phyloP scores from a whole-genome alignment of 2,113 vertebrate species.

The Suncus etruscus region DNA sequence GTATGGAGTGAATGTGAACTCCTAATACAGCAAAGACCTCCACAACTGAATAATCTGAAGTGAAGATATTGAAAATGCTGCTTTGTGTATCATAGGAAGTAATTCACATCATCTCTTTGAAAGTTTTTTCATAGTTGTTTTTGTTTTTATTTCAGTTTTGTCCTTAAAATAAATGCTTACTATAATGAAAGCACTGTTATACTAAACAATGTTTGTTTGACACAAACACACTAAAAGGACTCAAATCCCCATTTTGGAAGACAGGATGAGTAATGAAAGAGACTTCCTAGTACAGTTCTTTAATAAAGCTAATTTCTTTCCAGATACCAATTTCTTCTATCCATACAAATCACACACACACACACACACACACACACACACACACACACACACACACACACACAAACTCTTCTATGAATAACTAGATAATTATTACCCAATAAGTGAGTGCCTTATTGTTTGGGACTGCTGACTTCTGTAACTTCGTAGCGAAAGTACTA shows the following conservation, averaged over 20 bases:
- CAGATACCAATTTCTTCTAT: neutral
- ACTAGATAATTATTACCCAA: constrained; percentile 70
- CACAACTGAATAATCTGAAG: neutral
- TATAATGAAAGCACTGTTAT: neutral
- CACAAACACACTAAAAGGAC: neutral
- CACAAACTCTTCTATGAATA: constrained; percentile 54
- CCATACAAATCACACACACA: no score
- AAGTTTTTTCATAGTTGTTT: neutral
- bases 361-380: constrained; percentile 29
- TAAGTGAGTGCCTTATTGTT: constrained; percentile 69
- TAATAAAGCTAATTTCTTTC: constrained; percentile 57
- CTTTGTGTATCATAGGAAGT: neutral
- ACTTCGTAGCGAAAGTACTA: constrained; percentile 22
- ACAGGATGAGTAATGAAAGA: neutral
- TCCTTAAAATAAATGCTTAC: constrained; percentile 20
- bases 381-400: constrained; percentile 23
- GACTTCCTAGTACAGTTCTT: constrained; percentile 13
- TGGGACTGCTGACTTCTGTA: constrained; percentile 54
- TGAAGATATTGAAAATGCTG: neutral
- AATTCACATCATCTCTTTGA: neutral
- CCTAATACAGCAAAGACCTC: neutral
- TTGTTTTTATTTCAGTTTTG: constrained; percentile 27
- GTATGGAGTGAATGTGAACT: neutral
- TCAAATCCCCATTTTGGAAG: constrained; percentile 15
- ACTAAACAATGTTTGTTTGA: constrained; percentile 10